Base-by-base conservation (phyloP, 2,113 vertebrate species). In the Sinocyclocheilus anophthalmus region DNA sequence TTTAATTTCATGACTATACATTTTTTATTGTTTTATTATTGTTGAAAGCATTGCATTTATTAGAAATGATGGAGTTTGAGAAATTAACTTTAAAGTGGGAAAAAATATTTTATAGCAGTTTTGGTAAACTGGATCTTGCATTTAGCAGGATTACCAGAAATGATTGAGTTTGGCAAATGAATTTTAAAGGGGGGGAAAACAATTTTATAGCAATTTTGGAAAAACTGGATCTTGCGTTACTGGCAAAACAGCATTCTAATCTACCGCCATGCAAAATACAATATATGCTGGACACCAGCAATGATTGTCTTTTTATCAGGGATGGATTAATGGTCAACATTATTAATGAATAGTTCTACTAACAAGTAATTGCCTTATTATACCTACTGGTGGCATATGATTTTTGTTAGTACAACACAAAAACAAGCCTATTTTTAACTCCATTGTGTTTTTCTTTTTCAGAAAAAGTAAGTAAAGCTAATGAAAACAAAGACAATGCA, bases 401-500 rank as follows among this genome's bases (percentile, higher is more conserved):
- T 50, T 59, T 70, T 8, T 59, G 50, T 16, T 61, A 63, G 20
- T 42, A 55, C 63, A 33, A 57, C 18, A 76, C 30, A 61, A 57
- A 61, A 30, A 33, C 57, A 8, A 57, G 61, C 65, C 42, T 87
- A 67, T 59, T 20, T 63, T 50, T 42, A 24, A 57, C 69, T 16
- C 13, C n/a, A 26, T 30, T 81, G 45, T 89, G 55, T 84, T 90
- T 86, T 89, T 87, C 82, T 88, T 78, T 93, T 94, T 57, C 95
- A 99, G 98, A 99, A 95, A 99, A 99, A 95, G 98, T 99, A 94
- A 99, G 97, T 96, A 99, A 98, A 96, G 97, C 98, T 92, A 96
- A 98, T 92, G 97, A 97, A 95, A 96, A 97, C 93, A 99, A 97
- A 93, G 97, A 98, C 90, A 94, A 93, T 76, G 89, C 96, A 92